Evolutionary conservation across 2,888 invertebrate species (phyloP).

Genomic region (Periphyllus acericola): DNA sequence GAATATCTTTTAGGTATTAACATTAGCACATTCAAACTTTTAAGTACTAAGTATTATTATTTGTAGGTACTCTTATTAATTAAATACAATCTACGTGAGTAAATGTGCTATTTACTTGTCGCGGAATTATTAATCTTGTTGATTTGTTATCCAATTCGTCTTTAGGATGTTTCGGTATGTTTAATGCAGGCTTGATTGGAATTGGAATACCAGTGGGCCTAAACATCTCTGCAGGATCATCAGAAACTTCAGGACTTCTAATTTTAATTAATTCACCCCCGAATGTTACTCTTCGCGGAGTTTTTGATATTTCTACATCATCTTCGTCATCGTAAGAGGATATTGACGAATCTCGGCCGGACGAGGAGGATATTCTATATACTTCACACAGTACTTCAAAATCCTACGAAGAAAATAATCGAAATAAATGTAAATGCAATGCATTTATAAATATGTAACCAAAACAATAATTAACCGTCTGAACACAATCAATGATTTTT

Average conservation of each 20-base stretch:
- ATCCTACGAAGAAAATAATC: constrained; percentile 66
- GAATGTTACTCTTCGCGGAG: constrained; percentile 81
- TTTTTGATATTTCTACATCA: constrained; percentile 66
- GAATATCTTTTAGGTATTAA: not conserved
- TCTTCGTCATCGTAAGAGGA: constrained; percentile 63
- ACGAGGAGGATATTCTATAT: constrained; percentile 67
- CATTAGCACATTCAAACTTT: not conserved
- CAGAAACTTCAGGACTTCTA: constrained; percentile 86
- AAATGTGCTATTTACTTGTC: constrained; percentile 33
- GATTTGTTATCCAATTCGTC: constrained; percentile 5
- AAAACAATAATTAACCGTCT: too few species aligned
- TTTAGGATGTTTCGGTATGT: constrained; percentile 66
- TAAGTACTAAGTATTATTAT: not conserved
- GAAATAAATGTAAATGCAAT: not conserved
- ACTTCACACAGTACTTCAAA: constrained; percentile 74
- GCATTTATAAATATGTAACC: too few species aligned
- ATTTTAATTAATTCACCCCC: constrained; percentile 89
- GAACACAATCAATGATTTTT: too few species aligned
- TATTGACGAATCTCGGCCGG: constrained; percentile 62
- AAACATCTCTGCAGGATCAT: constrained; percentile 63
- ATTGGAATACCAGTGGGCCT: constrained; percentile 65
- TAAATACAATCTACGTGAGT: not conserved
- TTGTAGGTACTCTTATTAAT: not conserved
- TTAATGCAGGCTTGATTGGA: constrained; percentile 65
- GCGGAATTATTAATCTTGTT: constrained; percentile 62